phyloP scores from a whole-genome alignment of 2,888 invertebrate species.

The Hydriomena furcata region DNA sequence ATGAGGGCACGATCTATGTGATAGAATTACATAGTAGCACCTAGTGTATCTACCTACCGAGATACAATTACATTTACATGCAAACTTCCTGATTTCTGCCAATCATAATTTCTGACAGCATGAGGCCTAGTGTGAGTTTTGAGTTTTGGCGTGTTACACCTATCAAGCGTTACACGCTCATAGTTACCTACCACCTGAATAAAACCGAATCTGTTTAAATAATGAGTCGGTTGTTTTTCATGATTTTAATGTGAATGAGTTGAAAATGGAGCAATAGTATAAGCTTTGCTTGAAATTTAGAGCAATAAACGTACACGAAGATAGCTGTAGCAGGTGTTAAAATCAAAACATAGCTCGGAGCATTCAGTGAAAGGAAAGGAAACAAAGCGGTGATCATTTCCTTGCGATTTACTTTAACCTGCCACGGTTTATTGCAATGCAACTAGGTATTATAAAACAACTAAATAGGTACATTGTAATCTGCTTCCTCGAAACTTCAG shows the following conservation, averaged over 20 bases:
- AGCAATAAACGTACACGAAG: slow-evolving; percentile 1
- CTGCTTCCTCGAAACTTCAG: background rate
- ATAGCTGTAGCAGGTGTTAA: slow-evolving; percentile 53
- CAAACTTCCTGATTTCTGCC: too few species aligned
- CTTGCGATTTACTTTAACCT: slow-evolving; percentile 55
- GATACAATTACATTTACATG: too few species aligned
- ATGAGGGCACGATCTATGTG: slow-evolving; percentile 29
- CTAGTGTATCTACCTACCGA: background rate
- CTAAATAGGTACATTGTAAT: background rate
- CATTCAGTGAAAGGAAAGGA: slow-evolving; percentile 61
- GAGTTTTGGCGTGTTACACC: too few species aligned
- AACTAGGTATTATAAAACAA: slow-evolving; percentile 1
- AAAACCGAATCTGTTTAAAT: too few species aligned
- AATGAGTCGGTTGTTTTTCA: too few species aligned
- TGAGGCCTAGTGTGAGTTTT: too few species aligned
- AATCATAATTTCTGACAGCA: too few species aligned
- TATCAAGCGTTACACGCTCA: too few species aligned
- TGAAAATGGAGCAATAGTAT: too few species aligned
- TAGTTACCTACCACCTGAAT: too few species aligned
- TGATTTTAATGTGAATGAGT: too few species aligned
- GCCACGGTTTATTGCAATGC: slow-evolving; percentile 38
- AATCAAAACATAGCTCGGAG: slow-evolving; percentile 47
- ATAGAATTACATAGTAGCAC: too few species aligned
- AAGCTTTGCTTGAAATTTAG: slow-evolving; percentile 9
- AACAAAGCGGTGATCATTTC: slow-evolving; percentile 61